Percentiles rank a stretch among this genome's conserved stretches.
Evolutionary conservation across 1,140 invertebrate genomes (phyloP).

Genomic region (Zaprionus africanus): DNA sequence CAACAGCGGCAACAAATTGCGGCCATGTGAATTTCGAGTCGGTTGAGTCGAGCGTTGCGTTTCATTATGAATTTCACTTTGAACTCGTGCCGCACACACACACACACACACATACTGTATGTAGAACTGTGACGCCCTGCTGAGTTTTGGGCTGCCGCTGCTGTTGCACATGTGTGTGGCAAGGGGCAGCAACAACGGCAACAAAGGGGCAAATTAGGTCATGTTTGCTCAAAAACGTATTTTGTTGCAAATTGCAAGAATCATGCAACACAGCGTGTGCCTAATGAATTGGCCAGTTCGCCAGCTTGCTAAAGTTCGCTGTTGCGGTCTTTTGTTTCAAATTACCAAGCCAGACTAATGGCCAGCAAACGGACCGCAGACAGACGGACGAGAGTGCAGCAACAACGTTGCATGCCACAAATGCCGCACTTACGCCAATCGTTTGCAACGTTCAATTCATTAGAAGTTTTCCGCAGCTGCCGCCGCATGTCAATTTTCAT

Average conservation of each 20-base stretch:
- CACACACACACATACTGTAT: background rate
- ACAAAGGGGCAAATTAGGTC: slow-evolving; percentile 61
- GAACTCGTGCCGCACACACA: slow-evolving; percentile 68
- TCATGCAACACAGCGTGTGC: slow-evolving; percentile 77
- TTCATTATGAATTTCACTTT: slow-evolving; percentile 76
- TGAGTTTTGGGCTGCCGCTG: slow-evolving; percentile 19
- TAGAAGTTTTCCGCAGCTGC: slow-evolving; percentile 47
- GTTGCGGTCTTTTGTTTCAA: slow-evolving; percentile 41
- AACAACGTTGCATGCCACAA: slow-evolving; percentile 33
- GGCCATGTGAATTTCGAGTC: slow-evolving; percentile 70
- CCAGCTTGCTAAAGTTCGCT: slow-evolving; percentile 17
- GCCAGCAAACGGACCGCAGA: slow-evolving; percentile 9
- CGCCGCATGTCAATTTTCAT: slow-evolving; percentile 31
- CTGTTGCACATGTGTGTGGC: slow-evolving; percentile 42
- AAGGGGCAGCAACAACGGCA: background rate
- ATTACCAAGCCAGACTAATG: slow-evolving; percentile 38
- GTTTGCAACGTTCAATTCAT: slow-evolving; percentile 44
- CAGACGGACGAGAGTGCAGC: background rate
- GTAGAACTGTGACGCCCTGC: slow-evolving; percentile 33
- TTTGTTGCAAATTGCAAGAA: slow-evolving; percentile 66
- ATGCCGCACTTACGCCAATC: slow-evolving; percentile 51
- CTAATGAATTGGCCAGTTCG: slow-evolving; percentile 66
- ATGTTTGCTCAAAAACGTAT: slow-evolving; percentile 64
- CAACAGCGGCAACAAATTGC: slow-evolving; percentile 62
- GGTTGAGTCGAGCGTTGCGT: slow-evolving; percentile 49